Base-by-base conservation (phyloP, 2,888 invertebrate species). In the Xestobium rufovillosum region DNA sequence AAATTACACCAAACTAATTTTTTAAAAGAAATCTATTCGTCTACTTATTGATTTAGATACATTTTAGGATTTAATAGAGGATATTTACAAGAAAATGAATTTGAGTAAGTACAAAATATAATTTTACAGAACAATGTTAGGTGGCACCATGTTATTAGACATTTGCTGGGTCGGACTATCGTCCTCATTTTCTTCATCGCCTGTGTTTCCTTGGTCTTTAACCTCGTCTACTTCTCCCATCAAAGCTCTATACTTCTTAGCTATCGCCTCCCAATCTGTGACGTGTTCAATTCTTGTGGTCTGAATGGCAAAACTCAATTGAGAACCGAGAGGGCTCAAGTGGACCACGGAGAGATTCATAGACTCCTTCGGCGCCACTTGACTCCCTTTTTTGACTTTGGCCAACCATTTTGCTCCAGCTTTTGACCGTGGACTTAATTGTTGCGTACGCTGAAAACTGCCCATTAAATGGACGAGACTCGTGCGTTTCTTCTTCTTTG, bases 371-470 rank as follows among this genome's bases (percentile, higher is more conserved):
- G 83, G 84, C 15, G 76, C 83, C 36, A 85, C 82, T 66, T 86
- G 85, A 12, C 61, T 53, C 45, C 83, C 83, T 59, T 87, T 83
- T 62, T 86, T 87, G 52, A 88, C 84, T 66, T 88, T 88, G 33
- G 87, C 83, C 40, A 89, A 69, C 88, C 89, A 89, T 59, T 88
- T 89, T 48, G 84, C 83, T 19, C 88, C 88, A 53, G 88, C 87
- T 66, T 86, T 88, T 6, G 87, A 83, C 41, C 88, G 72, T 8
- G 88, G 85, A 55, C 87, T 87, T 63, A 87, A 71, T 57, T 76
- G 76, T 56, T 77, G 75, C 13, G 62, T 59, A 43, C 83, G 72
- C 48, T 78, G 76, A 55, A 82, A 69, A 46, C 85, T 80, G 47
- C 74, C 78, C 72, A 88, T 83, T 73, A 88, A 78, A 63, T 87